phyloP scores from a whole-genome alignment of 2,797 vertebrate genomes.

The Vultur gryphus region DNA sequence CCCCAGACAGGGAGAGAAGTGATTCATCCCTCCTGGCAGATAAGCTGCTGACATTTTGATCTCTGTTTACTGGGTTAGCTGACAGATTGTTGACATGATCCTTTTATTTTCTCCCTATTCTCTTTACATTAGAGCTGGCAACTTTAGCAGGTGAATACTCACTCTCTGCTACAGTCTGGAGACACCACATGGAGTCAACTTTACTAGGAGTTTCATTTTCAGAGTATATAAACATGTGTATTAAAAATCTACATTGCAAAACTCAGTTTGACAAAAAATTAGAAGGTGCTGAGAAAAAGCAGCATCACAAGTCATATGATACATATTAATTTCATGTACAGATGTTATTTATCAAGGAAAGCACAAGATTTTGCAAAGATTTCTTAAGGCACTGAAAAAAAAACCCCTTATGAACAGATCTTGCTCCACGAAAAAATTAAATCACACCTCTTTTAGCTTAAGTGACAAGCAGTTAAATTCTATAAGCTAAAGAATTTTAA shows the following conservation, averaged over 20 bases:
- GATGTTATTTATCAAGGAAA: not conserved
- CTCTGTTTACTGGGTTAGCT: not conserved
- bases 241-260: not conserved
- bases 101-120: not conserved
- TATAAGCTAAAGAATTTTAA: not conserved
- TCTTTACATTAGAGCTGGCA: not conserved
- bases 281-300: not conserved
- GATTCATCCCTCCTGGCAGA: conserved; percentile 5
- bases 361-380: not conserved
- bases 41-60: conserved; percentile 20
- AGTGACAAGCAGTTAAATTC: not conserved
- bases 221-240: not conserved
- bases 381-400: not conserved
- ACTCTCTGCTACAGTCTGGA: not conserved
- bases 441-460: not conserved
- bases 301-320: not conserved
- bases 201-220: not conserved
- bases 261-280: not conserved
- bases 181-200: not conserved
- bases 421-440: not conserved
- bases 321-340: not conserved
- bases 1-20: not conserved
- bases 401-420: not conserved
- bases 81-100: conserved; percentile 18
- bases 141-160: not conserved